Evolutionary conservation across 1,140 invertebrate species (phyloP).

Genomic region (Drosophila athabasca): DNA sequence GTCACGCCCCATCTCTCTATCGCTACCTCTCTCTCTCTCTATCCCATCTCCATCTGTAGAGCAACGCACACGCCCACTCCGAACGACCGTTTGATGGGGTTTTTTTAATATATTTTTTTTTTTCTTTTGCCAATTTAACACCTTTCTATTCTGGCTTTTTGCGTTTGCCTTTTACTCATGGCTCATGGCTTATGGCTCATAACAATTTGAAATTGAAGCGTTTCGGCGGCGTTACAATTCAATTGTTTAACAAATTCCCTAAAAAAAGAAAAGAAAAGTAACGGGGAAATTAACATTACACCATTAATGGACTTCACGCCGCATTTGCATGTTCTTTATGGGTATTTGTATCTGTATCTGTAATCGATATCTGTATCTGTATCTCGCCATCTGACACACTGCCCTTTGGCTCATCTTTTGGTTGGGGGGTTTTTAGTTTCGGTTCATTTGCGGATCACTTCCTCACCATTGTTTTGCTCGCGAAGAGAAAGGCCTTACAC

Average conservation of each 20-base stretch:
- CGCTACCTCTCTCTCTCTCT: neutral
- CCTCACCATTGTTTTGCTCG: conserved; percentile 59
- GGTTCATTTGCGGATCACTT: conserved; percentile 66
- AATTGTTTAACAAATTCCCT: conserved; percentile 57
- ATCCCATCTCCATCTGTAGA: conserved; percentile 4
- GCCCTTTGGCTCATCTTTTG: conserved; percentile 62
- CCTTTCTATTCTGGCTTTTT: conserved; percentile 70
- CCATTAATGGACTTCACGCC: conserved; percentile 72
- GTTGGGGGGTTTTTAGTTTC: conserved; percentile 33
- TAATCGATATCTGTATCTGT: conserved; percentile 5
- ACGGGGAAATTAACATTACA: conserved; percentile 66
- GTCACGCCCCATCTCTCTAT: conserved; percentile 48
- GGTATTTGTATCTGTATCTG: conserved; percentile 28
- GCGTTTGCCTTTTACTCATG: conserved; percentile 50
- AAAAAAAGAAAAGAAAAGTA: conserved; percentile 8
- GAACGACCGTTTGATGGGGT: conserved; percentile 4
- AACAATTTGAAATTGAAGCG: too few relatives aligned
- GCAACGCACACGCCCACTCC: conserved; percentile 52
- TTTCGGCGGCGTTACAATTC: conserved; percentile 62
- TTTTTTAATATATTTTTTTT: neutral
- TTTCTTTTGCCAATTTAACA: conserved; percentile 66
- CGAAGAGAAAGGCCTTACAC: conserved; percentile 35
- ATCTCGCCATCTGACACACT: conserved; percentile 57
- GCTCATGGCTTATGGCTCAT: conserved; percentile 25
- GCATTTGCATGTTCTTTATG: conserved; percentile 9